Evolutionary conservation across 2,797 vertebrate genomes (phyloP).

Genomic region (Bryconaethiops microstoma): DNA sequence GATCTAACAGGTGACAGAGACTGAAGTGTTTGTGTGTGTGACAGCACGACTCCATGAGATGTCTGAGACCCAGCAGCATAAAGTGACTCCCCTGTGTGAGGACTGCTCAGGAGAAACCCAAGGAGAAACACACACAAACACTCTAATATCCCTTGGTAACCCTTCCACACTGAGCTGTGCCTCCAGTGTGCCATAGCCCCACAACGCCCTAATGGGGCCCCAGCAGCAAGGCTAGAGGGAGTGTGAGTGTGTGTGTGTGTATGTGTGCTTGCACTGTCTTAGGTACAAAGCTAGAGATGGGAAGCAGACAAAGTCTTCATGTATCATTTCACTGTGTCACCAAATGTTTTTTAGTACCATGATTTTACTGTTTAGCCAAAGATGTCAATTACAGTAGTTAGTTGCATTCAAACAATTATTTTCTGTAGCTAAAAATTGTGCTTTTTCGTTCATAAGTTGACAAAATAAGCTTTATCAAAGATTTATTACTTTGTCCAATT

Average conservation of each 20-base stretch:
- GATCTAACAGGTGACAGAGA: slow-evolving; percentile 41
- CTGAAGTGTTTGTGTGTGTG: slow-evolving; percentile 23
- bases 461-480: too few relatives aligned
- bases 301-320: slow-evolving; percentile 53
- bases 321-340: too few relatives aligned
- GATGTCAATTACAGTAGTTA: too few relatives aligned
- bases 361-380: too few relatives aligned
- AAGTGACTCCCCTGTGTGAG: slow-evolving; percentile 20
- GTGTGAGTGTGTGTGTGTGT: neutral
- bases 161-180: slow-evolving; percentile 33
- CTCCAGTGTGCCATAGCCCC: slow-evolving; percentile 20
- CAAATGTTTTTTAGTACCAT: too few relatives aligned
- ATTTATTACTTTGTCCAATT: too few relatives aligned
- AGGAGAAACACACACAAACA: slow-evolving; percentile 23
- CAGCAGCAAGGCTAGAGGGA: slow-evolving; percentile 33
- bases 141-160: slow-evolving; percentile 57
- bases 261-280: slow-evolving; percentile 22
- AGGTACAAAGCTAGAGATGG: neutral
- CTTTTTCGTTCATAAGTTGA: too few relatives aligned
- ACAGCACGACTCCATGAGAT: slow-evolving; percentile 15
- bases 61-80: slow-evolving; percentile 1
- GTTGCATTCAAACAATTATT: too few relatives aligned
- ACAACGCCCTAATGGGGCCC: slow-evolving; percentile 33
- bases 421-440: too few relatives aligned
- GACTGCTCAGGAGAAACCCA: slow-evolving; percentile 12